phyloP scores from a whole-genome alignment of 1,140 invertebrate genomes.

The Himalopsyche phryganea region DNA sequence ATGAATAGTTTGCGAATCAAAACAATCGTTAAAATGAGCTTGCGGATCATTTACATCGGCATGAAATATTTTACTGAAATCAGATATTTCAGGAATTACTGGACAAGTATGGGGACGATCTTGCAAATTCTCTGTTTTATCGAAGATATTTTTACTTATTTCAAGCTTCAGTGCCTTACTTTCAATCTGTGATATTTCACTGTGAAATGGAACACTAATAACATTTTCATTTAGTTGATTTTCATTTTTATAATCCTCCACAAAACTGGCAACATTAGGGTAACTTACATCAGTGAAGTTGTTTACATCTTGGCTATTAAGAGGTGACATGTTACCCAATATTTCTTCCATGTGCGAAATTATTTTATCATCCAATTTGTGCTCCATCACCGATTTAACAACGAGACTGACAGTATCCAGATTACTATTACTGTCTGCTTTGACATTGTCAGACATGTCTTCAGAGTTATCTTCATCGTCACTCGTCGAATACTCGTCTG shows the following conservation, averaged over 20 bases:
- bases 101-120: no score
- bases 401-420: conserved; percentile 55
- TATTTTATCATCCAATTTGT: conserved; percentile 40
- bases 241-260: background rate
- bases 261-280: no score
- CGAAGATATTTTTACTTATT: no score
- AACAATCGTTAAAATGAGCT: background rate
- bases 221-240: background rate
- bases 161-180: no score
- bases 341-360: conserved; percentile 47
- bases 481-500: conserved; percentile 45
- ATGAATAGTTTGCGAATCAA: background rate
- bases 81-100: background rate
- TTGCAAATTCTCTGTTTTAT: no score
- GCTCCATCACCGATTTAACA: conserved; percentile 50
- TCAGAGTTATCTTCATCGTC: conserved; percentile 52
- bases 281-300: no score
- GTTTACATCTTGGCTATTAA: no score
- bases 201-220: background rate
- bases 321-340: conserved; percentile 34
- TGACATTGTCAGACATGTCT: conserved; percentile 33
- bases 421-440: conserved; percentile 40
- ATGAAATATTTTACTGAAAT: background rate
- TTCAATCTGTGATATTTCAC: no score
- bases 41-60: no score